Conservation (phyloP, 1,140 invertebrate species). For the Camponotus pennsylvanicus region DNA sequence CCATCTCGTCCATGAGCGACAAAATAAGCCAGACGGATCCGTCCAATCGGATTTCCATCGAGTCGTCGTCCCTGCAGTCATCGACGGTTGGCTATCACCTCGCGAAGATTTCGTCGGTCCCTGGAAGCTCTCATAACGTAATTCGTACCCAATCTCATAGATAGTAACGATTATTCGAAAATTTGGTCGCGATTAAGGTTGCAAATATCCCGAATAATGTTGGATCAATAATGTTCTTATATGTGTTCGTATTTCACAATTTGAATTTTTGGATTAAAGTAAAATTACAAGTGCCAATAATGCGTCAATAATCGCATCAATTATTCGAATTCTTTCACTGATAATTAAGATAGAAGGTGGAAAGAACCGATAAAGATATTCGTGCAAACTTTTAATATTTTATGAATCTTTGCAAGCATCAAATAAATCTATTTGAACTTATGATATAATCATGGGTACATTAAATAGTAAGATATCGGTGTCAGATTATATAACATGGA, state of each 20-base stretch:
- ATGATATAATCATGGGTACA: neutral
- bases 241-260: neutral
- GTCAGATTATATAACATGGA: neutral
- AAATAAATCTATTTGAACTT: neutral
- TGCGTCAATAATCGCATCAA: neutral
- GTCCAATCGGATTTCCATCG: slow-evolving; percentile 56
- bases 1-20: slow-evolving; percentile 26
- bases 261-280: neutral
- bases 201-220: neutral
- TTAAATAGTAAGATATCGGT: neutral
- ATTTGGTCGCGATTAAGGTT: slow-evolving; percentile 29
- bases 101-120: neutral
- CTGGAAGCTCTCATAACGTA: slow-evolving; percentile 59
- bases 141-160: slow-evolving; percentile 45
- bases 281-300: neutral
- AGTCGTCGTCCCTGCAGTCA: slow-evolving; percentile 53
- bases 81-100: slow-evolving; percentile 28
- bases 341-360: slow-evolving; percentile 11
- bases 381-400: neutral
- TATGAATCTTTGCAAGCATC: neutral
- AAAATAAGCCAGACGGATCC: slow-evolving; percentile 61
- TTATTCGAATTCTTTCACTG: slow-evolving; percentile 16
- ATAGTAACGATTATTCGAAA: slow-evolving; percentile 25
- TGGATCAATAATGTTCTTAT: neutral
- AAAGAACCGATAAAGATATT: neutral